phyloP scores from a whole-genome alignment of 2,113 vertebrate genomes.

The Ictalurus punctatus region DNA sequence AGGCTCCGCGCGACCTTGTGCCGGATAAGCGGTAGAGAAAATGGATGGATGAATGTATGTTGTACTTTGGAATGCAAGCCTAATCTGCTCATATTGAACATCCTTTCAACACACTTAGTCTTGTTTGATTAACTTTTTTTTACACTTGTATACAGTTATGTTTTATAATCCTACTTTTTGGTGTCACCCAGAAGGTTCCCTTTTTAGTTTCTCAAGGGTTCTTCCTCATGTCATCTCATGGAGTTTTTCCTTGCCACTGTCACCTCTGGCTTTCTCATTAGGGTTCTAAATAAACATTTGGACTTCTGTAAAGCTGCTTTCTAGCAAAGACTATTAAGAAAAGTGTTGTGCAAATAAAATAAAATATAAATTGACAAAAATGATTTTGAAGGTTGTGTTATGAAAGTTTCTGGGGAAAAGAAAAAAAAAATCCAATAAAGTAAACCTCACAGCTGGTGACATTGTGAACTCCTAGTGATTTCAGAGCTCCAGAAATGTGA shows the following conservation, averaged over 20 bases:
- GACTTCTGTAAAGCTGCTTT: constrained; percentile 39
- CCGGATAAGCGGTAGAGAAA: no score
- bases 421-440: constrained; percentile 57
- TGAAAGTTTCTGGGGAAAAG: constrained; percentile 50
- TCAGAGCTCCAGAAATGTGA: constrained; percentile 64
- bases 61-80: not conserved
- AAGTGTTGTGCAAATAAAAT: not conserved
- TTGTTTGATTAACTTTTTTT: no score
- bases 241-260: not conserved
- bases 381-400: not conserved
- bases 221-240: constrained; percentile 30
- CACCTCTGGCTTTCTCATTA: constrained; percentile 1
- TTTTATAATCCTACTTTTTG: no score
- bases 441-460: constrained; percentile 65
- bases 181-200: not conserved
- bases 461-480: constrained; percentile 68
- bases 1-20: no score
- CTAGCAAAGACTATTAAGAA: constrained; percentile 48
- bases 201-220: not conserved
- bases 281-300: not conserved
- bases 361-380: not conserved
- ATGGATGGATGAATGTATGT: not conserved
- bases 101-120: no score
- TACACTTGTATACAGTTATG: no score
- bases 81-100: no score